Conservation (phyloP, 2,888 invertebrate species). For the Sinopyrophorus schimmeli region DNA sequence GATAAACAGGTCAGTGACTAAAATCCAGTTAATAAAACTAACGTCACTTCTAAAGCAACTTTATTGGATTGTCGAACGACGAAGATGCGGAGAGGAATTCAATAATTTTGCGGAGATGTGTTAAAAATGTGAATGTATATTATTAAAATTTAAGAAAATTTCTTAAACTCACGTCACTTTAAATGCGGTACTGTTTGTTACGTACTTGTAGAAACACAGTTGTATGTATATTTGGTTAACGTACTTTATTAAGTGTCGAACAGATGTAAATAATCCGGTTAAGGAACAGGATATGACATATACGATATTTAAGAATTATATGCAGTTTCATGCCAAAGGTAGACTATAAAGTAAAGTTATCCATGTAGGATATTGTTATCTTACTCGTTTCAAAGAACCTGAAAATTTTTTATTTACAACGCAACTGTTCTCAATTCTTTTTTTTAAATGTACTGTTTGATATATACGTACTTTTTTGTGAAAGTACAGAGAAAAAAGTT, state of each 20-base stretch:
- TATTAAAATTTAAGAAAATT: constrained; percentile 17
- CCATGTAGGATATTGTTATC: constrained; percentile 52
- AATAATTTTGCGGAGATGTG: constrained; percentile 14
- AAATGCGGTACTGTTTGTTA: constrained; percentile 31
- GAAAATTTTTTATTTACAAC: constrained; percentile 18
- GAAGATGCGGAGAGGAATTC: constrained; percentile 12
- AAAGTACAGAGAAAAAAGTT: constrained; percentile 28
- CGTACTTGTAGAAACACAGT: constrained; percentile 31
- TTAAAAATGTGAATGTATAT: constrained; percentile 6
- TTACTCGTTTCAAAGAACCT: constrained; percentile 27
- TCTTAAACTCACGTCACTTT: constrained; percentile 21
- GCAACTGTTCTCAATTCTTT: constrained; percentile 14
- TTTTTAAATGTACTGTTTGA: constrained; percentile 23
- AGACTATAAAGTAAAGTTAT: constrained; percentile 54
- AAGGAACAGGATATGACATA: constrained; percentile 56
- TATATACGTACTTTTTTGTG: constrained; percentile 29
- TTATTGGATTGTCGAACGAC: constrained; percentile 17
- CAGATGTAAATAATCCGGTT: constrained; percentile 50
- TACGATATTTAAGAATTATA: constrained; percentile 55
- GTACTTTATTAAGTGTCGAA: constrained; percentile 42
- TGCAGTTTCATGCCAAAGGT: constrained; percentile 58
- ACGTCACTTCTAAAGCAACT: constrained; percentile 18
- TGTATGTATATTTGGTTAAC: constrained; percentile 51
- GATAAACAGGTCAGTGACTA: constrained; percentile 27
- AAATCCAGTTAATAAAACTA: constrained; percentile 16